Evolutionary conservation across 2,113 vertebrate species (phyloP).

Genomic region (Alethe diademata): DNA sequence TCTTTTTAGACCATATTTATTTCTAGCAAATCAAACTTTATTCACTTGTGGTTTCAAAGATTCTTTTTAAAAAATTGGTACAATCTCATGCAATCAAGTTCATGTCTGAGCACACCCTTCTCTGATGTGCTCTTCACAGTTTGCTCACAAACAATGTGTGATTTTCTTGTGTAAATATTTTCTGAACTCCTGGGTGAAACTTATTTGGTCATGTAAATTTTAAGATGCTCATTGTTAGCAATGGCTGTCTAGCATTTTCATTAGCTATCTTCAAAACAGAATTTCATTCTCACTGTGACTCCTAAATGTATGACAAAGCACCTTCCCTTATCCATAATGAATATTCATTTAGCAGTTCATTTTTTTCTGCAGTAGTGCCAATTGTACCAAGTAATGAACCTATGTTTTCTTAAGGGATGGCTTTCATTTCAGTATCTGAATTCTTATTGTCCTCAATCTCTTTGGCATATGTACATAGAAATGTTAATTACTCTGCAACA

Average conservation of each 20-base stretch:
- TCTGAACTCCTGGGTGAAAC: background rate
- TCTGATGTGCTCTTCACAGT: background rate
- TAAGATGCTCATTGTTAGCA: background rate
- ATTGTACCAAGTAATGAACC: background rate
- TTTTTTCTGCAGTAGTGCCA: background rate
- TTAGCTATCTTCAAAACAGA: background rate
- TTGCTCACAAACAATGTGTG: background rate
- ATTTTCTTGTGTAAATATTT: background rate
- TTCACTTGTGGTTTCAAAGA: background rate
- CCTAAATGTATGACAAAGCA: background rate
- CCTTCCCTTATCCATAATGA: background rate
- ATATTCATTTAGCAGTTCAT: background rate
- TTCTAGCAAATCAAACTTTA: background rate
- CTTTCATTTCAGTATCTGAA: background rate
- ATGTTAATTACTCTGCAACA: background rate
- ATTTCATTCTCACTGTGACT: background rate
- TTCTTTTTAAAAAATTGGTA: background rate
- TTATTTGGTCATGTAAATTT: background rate
- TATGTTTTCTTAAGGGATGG: conserved; percentile 7
- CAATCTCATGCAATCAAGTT: background rate
- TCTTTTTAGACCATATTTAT: background rate
- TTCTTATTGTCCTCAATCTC: background rate
- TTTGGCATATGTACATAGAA: background rate
- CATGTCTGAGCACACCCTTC: background rate
- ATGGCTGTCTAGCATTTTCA: background rate